Conservation (phyloP, 2,797 vertebrate species). For the Kryptopterus vitreolus region DNA sequence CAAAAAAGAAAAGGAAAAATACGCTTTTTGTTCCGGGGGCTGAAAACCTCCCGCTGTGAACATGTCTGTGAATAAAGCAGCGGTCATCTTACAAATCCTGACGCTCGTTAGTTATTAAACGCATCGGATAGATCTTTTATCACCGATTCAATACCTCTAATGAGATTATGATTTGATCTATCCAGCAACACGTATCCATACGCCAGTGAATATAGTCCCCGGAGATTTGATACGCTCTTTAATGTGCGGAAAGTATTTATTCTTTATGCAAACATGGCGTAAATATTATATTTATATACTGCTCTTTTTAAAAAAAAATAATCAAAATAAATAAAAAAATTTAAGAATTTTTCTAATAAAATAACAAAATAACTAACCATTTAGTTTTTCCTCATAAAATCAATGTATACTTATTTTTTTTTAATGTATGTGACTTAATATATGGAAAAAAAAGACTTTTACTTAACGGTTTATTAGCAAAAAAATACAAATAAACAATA, state of each 20-base stretch:
- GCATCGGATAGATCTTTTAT: background rate
- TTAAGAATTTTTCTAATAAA: too few species aligned
- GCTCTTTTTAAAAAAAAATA: background rate
- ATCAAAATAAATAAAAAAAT: too few species aligned
- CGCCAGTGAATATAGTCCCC: background rate
- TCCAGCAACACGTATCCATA: background rate
- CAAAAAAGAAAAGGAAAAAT: background rate
- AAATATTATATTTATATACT: background rate
- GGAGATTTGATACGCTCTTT: background rate
- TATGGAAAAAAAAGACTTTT: background rate
- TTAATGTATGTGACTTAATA: background rate
- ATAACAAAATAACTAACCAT: too few species aligned
- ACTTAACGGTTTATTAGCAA: background rate
- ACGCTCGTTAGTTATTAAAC: background rate
- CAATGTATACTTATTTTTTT: too few species aligned
- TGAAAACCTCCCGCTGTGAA: constrained; percentile 21
- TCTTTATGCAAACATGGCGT: background rate
- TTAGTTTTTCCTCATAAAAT: too few species aligned
- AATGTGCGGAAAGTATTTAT: background rate
- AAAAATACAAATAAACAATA: background rate
- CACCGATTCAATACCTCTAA: background rate
- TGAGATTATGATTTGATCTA: background rate
- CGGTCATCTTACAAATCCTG: background rate
- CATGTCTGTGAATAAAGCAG: constrained; percentile 7
- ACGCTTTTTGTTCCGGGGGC: background rate